Base-by-base conservation (phyloP, 2,888 invertebrate genomes). In the Volucella inanis region DNA sequence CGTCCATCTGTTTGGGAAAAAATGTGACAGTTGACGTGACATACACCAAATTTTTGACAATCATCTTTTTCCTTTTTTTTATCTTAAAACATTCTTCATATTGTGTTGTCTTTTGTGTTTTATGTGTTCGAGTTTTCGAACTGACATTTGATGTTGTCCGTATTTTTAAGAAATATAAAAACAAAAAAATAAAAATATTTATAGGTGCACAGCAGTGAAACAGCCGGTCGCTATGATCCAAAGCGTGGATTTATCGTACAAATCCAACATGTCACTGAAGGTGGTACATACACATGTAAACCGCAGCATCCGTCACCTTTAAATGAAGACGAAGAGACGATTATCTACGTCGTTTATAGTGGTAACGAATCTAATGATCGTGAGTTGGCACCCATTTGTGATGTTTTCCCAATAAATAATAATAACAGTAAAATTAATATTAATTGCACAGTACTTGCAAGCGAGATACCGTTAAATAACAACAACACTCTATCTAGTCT, bases 281-380 rank as follows among this genome's bases (percentile, higher is more conserved):
- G 88, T 80, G 92, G 92, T 84, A 84, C 80, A 9, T 92, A 90
- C 86, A 65, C 67, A 11, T 92, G 92, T 87, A 89, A 88, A 49
- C 91, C 92, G 8, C 89, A 89, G 88, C 65, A 88, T 4, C 90
- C 91, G 14, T 88, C 89, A n/a, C 88, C 82, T 79, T 87, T 81
- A 3, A 88, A 91, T 62, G 90, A 90, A 82, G 90, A 89, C 86
- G 91, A 91, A 87, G 83, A 76, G 78, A 86, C 87, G 67, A 18
- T 70, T 83, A 87, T 90, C 74, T 61, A 77, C 75, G 88, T 90
- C 89, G 72, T 87, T 87, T 90, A 89, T 88, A 87, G 87, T 89
- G 91, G 91, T 91, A 90, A 91, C 91, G 89, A 89, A 90, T 87
- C 89, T 88, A 88, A 90, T 91, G 88, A 90, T 91, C 90, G 91